These are phyloP conservation scores for Danaus plexippus DNA, from an alignment of 1,140 invertebrate species.

Conservation along the genomic window DNA sequence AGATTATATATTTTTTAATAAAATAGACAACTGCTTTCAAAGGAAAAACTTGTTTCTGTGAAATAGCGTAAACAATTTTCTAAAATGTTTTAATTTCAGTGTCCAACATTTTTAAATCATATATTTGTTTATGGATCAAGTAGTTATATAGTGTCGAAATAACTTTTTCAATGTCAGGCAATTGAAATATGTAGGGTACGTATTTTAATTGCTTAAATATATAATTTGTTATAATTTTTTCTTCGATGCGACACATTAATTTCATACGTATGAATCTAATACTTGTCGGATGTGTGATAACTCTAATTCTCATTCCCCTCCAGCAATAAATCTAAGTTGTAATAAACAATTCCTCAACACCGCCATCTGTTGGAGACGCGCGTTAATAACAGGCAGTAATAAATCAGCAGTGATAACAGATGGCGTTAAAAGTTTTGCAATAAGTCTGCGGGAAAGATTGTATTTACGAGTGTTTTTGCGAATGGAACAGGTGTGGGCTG, in stretches of 20 bases:
- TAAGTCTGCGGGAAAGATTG: conserved; percentile 48
- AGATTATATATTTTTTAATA: too few species aligned
- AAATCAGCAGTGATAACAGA: conserved; percentile 56
- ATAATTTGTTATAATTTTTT: too few species aligned
- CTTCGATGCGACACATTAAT: background rate
- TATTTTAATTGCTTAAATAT: too few species aligned
- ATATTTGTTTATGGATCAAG: too few species aligned
- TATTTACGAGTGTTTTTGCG: conserved; percentile 42
- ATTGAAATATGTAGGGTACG: too few species aligned
- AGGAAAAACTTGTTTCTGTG: too few species aligned
- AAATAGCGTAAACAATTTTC: too few species aligned
- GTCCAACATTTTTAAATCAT: too few species aligned
- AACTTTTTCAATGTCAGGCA: too few species aligned
- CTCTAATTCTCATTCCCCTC: conserved; percentile 12
- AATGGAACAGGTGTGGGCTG: conserved; percentile 4
- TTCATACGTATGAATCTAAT: background rate
- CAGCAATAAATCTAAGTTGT: conserved; percentile 43
- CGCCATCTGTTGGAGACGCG: conserved; percentile 54
- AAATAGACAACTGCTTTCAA: too few species aligned
- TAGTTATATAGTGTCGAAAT: too few species aligned
- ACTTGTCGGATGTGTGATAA: conserved; percentile 2
- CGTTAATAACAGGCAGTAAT: conserved; percentile 44
- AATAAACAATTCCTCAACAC: conserved; percentile 55
- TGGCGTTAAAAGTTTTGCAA: conserved; percentile 51
- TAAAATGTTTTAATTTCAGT: too few species aligned